These are phyloP conservation scores for Thinocorus orbignyianus DNA, from an alignment of 2,113 vertebrate species.

Conservation along the genomic window DNA sequence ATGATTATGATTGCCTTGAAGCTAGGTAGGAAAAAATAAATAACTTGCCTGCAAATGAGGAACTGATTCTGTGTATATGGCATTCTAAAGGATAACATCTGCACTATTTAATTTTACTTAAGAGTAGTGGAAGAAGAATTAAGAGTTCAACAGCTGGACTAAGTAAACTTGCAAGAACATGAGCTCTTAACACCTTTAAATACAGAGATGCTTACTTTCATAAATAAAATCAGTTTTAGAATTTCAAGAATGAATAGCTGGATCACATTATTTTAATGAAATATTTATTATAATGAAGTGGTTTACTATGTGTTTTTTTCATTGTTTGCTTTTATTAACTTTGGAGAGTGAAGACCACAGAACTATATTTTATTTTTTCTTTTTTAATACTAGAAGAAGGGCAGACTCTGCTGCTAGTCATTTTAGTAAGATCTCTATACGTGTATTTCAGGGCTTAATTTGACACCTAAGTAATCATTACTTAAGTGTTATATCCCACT, in stretches of 20 bases:
- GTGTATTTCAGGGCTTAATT: neutral
- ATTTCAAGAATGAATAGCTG: neutral
- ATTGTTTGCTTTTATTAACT: neutral
- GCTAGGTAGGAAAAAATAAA: slow-evolving; percentile 9
- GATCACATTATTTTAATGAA: neutral
- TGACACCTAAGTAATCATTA: neutral
- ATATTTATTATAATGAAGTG: neutral
- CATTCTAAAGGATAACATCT: neutral
- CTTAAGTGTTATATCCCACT: neutral
- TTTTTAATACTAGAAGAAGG: neutral
- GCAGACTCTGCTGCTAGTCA: neutral
- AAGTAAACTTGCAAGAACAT: neutral
- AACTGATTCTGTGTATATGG: neutral
- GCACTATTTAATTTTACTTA: neutral
- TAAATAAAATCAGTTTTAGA: neutral
- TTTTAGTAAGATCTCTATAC: neutral
- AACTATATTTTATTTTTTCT: neutral
- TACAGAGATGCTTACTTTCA: neutral
- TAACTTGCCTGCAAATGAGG: neutral
- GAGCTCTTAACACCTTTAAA: neutral
- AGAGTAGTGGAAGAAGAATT: neutral
- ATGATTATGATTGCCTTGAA: neutral
- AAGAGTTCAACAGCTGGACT: neutral
- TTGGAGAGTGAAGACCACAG: neutral
- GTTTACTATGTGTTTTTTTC: neutral